Base-by-base conservation (phyloP, 1,140 invertebrate species). In the Trachymyrmex cornetzi region DNA sequence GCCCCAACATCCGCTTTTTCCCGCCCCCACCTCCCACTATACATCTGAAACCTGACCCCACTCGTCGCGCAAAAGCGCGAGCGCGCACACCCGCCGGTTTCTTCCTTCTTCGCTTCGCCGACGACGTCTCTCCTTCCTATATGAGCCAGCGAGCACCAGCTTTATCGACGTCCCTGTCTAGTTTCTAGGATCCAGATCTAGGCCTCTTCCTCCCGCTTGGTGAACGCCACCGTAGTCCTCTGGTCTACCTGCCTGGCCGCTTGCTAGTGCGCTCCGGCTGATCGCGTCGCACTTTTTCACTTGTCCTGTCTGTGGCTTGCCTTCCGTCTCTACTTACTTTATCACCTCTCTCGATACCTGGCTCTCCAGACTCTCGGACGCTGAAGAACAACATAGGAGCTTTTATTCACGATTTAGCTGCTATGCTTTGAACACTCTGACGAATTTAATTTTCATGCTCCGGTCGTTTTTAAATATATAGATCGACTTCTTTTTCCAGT, bases 21-120 rank as follows among this genome's bases (percentile, higher is more conserved):
- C 86, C 86, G 81, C 91, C 91, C 81, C 88, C 87, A 87, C 85
- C 87, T 69, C 89, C 89, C 87, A 88, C 90, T 64, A 77, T 67
- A 34, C 74, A 19, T 63, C 24, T 59, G 55, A 59, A 64, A 81
- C 50, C 57, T 63, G 22, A 59, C 72, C 74, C 75, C 81, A 74
- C 71, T 88, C 55, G 63, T 14, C 38, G 64, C 27, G 61, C 63
- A 81, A 86, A 80, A 77, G 71, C 59, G 44, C 57, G 75, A 75
- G 48, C 82, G 69, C 74, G 69, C 61, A 59, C 27, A 74, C 57
- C 66, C 66, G 79, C 11, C 88, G 57, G 19, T 50, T 71, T 69
- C 84, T 89, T 90, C 77, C 85, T 87, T 72, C 80, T 61, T 30
- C 69, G 80, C 71, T 53, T 87, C 66, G 53, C 22, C 44, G 48